These are phyloP conservation scores for Athrips mouffetella DNA, from an alignment of 2,888 invertebrate genomes.

Conservation along the genomic window DNA sequence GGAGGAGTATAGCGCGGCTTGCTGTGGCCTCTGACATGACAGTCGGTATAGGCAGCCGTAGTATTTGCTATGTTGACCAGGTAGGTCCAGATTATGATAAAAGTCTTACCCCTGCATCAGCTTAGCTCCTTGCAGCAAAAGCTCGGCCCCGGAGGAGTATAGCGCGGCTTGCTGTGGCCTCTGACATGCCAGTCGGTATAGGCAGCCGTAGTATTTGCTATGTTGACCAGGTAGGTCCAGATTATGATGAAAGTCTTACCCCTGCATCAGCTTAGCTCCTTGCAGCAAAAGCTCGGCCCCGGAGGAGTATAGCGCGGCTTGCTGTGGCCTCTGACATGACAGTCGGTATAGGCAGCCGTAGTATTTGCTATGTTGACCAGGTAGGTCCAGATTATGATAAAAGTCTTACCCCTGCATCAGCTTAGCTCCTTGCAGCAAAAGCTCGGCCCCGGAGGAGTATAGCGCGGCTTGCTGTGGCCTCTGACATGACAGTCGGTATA, in stretches of 20 bases:
- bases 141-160: constrained; percentile 87
- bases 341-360: no score
- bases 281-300: constrained; percentile 88
- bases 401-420: constrained; percentile 82
- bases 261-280: constrained; percentile 82
- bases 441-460: constrained; percentile 87
- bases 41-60: constrained; percentile 86
- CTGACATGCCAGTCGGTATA: constrained; percentile 87
- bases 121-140: constrained; percentile 84
- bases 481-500: constrained; percentile 68
- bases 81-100: not conserved
- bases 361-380: constrained; percentile 80
- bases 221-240: no score
- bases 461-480: constrained; percentile 84
- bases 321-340: constrained; percentile 85
- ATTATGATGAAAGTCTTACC: no score
- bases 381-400: no score
- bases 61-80: no score
- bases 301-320: constrained; percentile 85
- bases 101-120: constrained; percentile 79
- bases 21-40: constrained; percentile 85
- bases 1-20: constrained; percentile 85
- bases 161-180: constrained; percentile 84
- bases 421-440: constrained; percentile 84
- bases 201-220: no score